Conservation (phyloP, 2,797 vertebrate genomes). For the Anableps anableps region DNA sequence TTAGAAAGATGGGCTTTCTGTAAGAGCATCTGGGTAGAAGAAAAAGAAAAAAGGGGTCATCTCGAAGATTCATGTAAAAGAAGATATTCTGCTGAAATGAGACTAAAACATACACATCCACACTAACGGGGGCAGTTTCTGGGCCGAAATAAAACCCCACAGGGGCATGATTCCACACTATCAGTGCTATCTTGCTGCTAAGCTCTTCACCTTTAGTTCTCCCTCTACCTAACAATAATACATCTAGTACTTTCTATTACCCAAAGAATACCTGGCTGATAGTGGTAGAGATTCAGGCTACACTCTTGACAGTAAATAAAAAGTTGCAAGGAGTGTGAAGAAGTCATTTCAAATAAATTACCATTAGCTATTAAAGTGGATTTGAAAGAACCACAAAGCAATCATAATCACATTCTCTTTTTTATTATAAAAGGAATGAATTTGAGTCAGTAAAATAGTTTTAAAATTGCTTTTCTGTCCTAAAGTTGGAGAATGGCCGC, state of each 20-base stretch:
- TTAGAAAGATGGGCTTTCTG: neutral
- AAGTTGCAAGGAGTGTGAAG: neutral
- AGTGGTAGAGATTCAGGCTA: neutral
- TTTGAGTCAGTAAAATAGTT: neutral
- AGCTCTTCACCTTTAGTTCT: neutral
- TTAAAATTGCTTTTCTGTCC: neutral
- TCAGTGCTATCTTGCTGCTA: neutral
- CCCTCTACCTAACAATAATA: neutral
- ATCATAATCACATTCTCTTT: neutral
- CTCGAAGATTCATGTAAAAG: neutral
- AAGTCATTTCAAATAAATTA: neutral
- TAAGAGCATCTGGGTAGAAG: neutral
- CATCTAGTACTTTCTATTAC: neutral
- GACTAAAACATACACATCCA: neutral
- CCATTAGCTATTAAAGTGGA: neutral
- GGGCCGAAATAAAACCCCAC: too few relatives aligned
- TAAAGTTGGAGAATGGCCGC: neutral
- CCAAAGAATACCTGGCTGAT: neutral
- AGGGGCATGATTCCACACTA: too few relatives aligned
- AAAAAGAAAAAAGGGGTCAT: neutral
- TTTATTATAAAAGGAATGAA: neutral
- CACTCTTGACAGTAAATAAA: neutral
- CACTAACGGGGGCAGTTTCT: too few relatives aligned
- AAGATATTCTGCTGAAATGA: neutral
- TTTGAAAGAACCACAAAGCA: neutral